Percentiles rank a stretch among this genome's conserved stretches.
phyloP scores from a whole-genome alignment of 2,113 vertebrate genomes.

The Bufo gargarizans region DNA sequence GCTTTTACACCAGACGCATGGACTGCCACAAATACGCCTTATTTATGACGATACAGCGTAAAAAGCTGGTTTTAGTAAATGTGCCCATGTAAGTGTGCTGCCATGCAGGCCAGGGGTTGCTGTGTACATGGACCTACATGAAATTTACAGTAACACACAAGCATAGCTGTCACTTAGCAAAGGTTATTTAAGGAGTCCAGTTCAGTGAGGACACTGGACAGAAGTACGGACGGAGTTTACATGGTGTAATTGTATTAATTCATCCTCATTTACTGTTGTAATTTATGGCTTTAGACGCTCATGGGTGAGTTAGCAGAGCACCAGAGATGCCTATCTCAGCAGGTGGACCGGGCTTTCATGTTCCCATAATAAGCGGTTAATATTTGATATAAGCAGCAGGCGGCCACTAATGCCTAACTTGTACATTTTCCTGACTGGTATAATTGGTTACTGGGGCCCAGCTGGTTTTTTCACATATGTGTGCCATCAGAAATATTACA shows the following conservation, averaged over 20 bases:
- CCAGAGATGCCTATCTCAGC: conserved; percentile 52
- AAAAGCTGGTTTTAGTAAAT: too few species aligned
- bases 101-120: background rate
- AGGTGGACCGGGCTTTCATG: conserved; percentile 47
- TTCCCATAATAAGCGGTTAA: conserved; percentile 46
- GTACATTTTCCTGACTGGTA: conserved; percentile 41
- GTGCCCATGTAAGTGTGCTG: background rate
- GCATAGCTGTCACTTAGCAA: background rate
- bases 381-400: conserved; percentile 56
- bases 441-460: conserved; percentile 48
- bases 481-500: conserved; percentile 33
- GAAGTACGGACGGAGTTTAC: conserved; percentile 19
- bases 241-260: conserved; percentile 55
- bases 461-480: conserved; percentile 39
- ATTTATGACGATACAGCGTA: too few species aligned
- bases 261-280: conserved; percentile 39
- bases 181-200: conserved; percentile 47
- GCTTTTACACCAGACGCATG: too few species aligned
- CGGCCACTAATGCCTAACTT: conserved; percentile 28
- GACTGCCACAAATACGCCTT: too few species aligned
- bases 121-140: background rate
- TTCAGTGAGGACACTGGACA: conserved; percentile 47
- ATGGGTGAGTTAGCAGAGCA: conserved; percentile 44
- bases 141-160: background rate
- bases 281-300: conserved; percentile 46